These are phyloP conservation scores for Tupaia tana DNA, from an alignment of 2,113 vertebrate genomes.

Conservation along the genomic window DNA sequence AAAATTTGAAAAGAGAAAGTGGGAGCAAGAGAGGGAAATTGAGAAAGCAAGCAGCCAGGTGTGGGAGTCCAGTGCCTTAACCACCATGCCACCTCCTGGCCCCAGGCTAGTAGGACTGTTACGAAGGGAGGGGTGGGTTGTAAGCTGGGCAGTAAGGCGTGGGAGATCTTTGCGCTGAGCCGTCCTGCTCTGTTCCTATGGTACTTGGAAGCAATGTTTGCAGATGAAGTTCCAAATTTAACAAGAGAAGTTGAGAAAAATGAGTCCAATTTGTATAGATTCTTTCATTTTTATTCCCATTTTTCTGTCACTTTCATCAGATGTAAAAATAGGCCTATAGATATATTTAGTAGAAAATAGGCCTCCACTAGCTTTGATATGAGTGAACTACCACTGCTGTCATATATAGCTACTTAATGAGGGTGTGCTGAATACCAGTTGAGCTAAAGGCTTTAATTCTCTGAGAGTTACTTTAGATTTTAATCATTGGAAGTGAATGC, in stretches of 20 bases:
- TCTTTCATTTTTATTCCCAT: not conserved
- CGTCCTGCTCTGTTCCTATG: not conserved
- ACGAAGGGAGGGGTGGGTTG: too few relatives aligned
- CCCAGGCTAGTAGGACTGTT: too few relatives aligned
- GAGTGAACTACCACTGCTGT: not conserved
- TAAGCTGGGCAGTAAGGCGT: constrained; percentile 12
- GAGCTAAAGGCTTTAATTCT: constrained; percentile 17
- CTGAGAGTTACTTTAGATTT: constrained; percentile 12
- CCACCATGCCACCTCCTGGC: too few relatives aligned
- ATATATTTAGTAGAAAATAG: constrained; percentile 7
- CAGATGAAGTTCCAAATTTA: constrained; percentile 33
- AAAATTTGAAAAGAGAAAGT: too few relatives aligned
- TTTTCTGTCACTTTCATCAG: not conserved
- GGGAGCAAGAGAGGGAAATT: too few relatives aligned
- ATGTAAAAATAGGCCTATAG: not conserved
- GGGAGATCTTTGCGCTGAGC: not conserved
- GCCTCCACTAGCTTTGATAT: not conserved
- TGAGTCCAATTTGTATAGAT: not conserved
- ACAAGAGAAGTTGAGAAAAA: not conserved
- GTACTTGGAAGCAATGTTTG: not conserved
- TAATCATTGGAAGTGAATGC: constrained; percentile 8
- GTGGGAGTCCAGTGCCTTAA: too few relatives aligned
- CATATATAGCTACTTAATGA: not conserved
- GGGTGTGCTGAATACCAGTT: not conserved
- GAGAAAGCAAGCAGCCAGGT: too few relatives aligned